Conservation (phyloP, 2,797 vertebrate genomes). For the Periparus ater region DNA sequence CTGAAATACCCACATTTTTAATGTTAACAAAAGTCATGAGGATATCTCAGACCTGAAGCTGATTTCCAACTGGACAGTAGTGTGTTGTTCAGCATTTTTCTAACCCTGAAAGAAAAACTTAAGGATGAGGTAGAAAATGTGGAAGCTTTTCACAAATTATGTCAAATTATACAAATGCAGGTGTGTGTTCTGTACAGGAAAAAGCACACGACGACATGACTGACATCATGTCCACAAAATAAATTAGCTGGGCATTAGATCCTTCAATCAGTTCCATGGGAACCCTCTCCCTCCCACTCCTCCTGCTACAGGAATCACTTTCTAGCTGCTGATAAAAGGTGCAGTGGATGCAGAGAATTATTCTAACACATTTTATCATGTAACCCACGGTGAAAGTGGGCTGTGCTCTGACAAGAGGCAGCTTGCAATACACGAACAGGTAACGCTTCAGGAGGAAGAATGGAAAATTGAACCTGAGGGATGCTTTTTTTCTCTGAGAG, state of each 20-base stretch:
- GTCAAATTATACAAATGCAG: background rate
- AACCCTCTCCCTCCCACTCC: background rate
- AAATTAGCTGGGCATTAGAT: background rate
- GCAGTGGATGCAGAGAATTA: background rate
- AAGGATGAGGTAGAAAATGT: background rate
- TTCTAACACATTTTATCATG: background rate
- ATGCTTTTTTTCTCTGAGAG: background rate
- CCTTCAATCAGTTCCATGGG: background rate
- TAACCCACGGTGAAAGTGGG: background rate
- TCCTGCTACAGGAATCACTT: background rate
- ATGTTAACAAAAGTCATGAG: background rate
- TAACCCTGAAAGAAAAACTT: background rate
- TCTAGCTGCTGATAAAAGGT: background rate
- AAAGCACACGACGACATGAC: background rate
- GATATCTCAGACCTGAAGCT: background rate
- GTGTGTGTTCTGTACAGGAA: background rate
- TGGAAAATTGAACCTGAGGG: background rate
- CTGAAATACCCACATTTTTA: background rate
- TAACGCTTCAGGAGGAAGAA: background rate
- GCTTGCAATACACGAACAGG: background rate
- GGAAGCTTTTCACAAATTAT: background rate
- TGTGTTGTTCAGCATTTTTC: background rate
- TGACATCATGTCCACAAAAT: background rate
- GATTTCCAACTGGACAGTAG: background rate
- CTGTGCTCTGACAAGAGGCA: background rate